Conservation (phyloP, 2,113 vertebrate genomes). For the Uria lomvia region DNA sequence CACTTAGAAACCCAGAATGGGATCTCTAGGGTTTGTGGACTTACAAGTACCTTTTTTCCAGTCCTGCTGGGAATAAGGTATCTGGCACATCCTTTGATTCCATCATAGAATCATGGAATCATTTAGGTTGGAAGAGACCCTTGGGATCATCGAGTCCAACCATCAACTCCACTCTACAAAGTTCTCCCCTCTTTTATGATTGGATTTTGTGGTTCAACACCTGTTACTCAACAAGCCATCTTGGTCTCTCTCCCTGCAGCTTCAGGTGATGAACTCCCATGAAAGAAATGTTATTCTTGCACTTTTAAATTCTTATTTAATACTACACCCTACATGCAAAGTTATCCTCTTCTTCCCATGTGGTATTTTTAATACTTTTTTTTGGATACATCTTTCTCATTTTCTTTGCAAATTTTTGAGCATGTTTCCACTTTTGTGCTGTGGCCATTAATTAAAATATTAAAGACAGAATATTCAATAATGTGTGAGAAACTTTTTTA, state of each 20-base stretch:
- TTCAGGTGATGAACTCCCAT: background rate
- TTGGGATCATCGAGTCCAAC: no score
- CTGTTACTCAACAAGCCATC: background rate
- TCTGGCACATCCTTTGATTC: background rate
- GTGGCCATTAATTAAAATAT: background rate
- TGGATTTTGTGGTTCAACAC: background rate
- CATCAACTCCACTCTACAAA: no score
- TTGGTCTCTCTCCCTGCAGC: background rate
- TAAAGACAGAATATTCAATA: conserved; percentile 23
- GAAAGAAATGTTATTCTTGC: background rate
- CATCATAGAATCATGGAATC: background rate
- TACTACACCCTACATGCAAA: background rate
- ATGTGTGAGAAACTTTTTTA: conserved; percentile 29
- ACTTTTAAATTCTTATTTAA: background rate
- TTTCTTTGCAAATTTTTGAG: conserved; percentile 42
- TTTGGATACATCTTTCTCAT: background rate
- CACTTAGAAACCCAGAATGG: background rate
- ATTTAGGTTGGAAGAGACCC: no score
- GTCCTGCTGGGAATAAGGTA: background rate
- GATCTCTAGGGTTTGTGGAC: background rate
- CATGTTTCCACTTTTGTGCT: background rate
- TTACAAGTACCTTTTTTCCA: background rate
- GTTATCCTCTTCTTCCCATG: background rate
- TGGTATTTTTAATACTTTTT: background rate
- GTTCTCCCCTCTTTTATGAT: background rate